Evolutionary conservation across 2,888 invertebrate genomes (phyloP).

Genomic region (Mythimna vitellina): DNA sequence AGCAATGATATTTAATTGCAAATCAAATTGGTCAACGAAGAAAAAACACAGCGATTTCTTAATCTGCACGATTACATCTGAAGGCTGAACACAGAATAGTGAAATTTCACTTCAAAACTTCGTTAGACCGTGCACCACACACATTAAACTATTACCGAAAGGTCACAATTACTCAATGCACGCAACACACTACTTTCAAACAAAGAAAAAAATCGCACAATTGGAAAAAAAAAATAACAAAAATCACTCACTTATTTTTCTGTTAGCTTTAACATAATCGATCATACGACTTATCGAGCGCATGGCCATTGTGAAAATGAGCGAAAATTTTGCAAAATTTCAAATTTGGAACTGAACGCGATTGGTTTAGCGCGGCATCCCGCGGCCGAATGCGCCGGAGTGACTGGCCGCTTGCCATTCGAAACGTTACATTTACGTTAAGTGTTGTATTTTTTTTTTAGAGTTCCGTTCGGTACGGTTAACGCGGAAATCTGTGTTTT

Average conservation of each 20-base stretch:
- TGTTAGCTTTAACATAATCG: constrained; percentile 72
- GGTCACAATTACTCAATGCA: constrained; percentile 53
- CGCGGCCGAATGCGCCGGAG: constrained; percentile 74
- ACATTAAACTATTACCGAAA: constrained; percentile 44
- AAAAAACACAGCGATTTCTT: constrained; percentile 49
- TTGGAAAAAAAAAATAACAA: constrained; percentile 37
- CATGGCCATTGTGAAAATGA: constrained; percentile 71
- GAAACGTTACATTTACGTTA: constrained; percentile 66
- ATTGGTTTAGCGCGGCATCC: constrained; percentile 71
- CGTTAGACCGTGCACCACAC: constrained; percentile 39
- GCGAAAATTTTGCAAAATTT: constrained; percentile 54
- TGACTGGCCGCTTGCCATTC: constrained; percentile 73
- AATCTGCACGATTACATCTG: constrained; percentile 42
- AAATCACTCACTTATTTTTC: constrained; percentile 77
- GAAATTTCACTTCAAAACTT: constrained; percentile 53
- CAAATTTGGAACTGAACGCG: constrained; percentile 58
- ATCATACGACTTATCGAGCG: constrained; percentile 73
- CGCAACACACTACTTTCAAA: constrained; percentile 42
- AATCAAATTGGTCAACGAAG: constrained; percentile 31
- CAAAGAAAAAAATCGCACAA: constrained; percentile 48
- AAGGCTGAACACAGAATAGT: constrained; percentile 52
- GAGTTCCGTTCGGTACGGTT: constrained; percentile 52
- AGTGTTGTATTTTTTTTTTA: constrained; percentile 66
- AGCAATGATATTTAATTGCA: constrained; percentile 52
- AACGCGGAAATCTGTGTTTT: constrained; percentile 47